A percentile compares a stretch with the other conserved stretches of the same genome.
Evolutionary conservation across 2,888 invertebrate genomes (phyloP).

Genomic region (Eurois occulta): DNA sequence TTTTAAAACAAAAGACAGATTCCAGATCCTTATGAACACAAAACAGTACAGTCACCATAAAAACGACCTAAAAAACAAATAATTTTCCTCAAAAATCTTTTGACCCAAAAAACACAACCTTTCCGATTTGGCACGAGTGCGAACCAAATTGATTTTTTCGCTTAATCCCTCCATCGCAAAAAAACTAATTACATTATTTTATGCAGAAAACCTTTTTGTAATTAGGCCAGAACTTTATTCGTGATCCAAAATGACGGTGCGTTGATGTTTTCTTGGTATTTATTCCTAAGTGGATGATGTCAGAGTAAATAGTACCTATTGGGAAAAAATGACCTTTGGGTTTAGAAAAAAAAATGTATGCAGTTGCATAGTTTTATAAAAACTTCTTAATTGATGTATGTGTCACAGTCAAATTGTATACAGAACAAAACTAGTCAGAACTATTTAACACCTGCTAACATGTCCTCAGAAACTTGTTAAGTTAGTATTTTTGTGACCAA

Average conservation of each 20-base stretch:
- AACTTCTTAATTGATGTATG: constrained; percentile 61
- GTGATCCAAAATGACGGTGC: constrained; percentile 70
- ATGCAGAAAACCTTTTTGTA: constrained; percentile 78
- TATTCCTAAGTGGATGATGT: constrained; percentile 82
- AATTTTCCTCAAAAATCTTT: constrained; percentile 48
- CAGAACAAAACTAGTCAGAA: too few relatives aligned
- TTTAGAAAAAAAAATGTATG: constrained; percentile 57
- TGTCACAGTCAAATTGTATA: neutral
- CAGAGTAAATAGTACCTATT: constrained; percentile 74
- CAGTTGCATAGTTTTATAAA: constrained; percentile 62
- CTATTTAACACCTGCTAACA: neutral
- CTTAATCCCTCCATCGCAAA: constrained; percentile 79
- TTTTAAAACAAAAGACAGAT: neutral
- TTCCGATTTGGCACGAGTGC: constrained; percentile 80
- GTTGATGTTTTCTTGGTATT: constrained; percentile 76
- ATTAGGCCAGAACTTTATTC: constrained; percentile 79
- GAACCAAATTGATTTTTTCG: constrained; percentile 83
- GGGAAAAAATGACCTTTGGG: constrained; percentile 45
- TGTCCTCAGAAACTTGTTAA: neutral
- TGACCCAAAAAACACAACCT: constrained; percentile 63
- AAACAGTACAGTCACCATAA: constrained; percentile 9
- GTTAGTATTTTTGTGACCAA: neutral
- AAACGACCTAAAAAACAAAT: constrained; percentile 23
- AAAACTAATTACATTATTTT: constrained; percentile 82
- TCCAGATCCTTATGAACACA: constrained; percentile 14